Evolutionary conservation across 2,888 invertebrate species (phyloP).

Genomic region (Unio delphinus): DNA sequence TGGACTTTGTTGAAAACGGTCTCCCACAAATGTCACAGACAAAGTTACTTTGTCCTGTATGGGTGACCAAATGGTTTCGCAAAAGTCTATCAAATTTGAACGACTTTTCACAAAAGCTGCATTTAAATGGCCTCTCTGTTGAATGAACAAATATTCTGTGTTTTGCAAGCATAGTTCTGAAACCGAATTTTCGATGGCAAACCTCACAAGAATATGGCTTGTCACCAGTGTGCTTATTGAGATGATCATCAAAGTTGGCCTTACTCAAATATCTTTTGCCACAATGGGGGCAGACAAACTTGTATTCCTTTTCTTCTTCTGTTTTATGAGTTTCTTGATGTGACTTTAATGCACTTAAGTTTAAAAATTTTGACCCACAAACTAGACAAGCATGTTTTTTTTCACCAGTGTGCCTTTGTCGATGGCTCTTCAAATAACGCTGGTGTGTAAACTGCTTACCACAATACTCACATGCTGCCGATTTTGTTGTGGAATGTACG

Average conservation of each 20-base stretch:
- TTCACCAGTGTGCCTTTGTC: not conserved
- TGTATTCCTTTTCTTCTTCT: slow-evolving; percentile 37
- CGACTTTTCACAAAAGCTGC: slow-evolving; percentile 43
- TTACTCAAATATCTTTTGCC: slow-evolving; percentile 42
- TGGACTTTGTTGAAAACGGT: slow-evolving; percentile 34
- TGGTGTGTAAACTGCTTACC: slow-evolving; percentile 35
- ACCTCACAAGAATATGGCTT: slow-evolving; percentile 48
- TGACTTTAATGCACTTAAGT: slow-evolving; percentile 33
- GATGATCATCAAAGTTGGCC: slow-evolving; percentile 46
- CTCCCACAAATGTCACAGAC: slow-evolving; percentile 39
- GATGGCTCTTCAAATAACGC: slow-evolving; percentile 35
- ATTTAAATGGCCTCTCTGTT: slow-evolving; percentile 44
- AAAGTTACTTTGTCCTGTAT: slow-evolving; percentile 46
- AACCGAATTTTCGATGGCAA: slow-evolving; percentile 49
- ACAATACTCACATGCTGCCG: slow-evolving; percentile 33
- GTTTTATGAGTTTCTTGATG: slow-evolving; percentile 55
- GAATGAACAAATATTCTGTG: slow-evolving; percentile 51
- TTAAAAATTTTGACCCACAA: slow-evolving; percentile 10
- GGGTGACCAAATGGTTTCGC: slow-evolving; percentile 44
- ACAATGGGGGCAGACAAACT: slow-evolving; percentile 46
- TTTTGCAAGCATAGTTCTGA: slow-evolving; percentile 46
- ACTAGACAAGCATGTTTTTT: slow-evolving; percentile 1
- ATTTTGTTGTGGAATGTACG: slow-evolving; percentile 27
- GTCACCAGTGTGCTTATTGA: slow-evolving; percentile 58
- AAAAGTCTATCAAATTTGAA: slow-evolving; percentile 50